These are phyloP conservation scores for Plebejus melissa DNA, from an alignment of 2,888 invertebrate species.

Conservation along the genomic window DNA sequence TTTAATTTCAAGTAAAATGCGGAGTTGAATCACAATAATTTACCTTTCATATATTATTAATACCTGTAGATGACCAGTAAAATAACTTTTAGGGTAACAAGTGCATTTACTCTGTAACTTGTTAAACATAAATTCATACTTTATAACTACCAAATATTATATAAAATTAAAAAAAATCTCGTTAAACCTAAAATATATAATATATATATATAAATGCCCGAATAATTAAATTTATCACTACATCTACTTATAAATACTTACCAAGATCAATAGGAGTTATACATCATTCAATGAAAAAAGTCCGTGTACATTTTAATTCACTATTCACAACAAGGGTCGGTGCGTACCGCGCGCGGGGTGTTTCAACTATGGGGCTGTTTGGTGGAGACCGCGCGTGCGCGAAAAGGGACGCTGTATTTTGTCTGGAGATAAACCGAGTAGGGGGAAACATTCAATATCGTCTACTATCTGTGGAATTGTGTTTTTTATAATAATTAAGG, in stretches of 20 bases:
- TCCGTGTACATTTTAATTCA: not conserved
- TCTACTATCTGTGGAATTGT: not conserved
- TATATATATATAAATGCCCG: too few relatives aligned
- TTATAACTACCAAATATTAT: too few relatives aligned
- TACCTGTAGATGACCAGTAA: too few relatives aligned
- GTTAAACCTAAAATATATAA: not conserved
- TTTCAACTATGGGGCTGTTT: not conserved
- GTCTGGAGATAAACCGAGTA: slow-evolving; percentile 3
- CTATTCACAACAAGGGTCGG: not conserved
- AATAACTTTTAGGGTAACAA: too few relatives aligned
- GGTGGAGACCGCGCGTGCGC: not conserved
- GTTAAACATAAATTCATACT: too few relatives aligned
- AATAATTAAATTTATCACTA: not conserved
- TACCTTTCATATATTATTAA: too few relatives aligned
- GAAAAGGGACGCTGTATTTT: not conserved
- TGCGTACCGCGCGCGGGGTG: not conserved
- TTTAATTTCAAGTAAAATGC: too few relatives aligned
- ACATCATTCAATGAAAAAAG: not conserved
- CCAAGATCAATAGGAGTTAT: not conserved
- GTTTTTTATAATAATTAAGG: not conserved
- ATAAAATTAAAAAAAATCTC: too few relatives aligned
- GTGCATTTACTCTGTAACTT: too few relatives aligned
- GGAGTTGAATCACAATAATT: too few relatives aligned
- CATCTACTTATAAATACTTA: not conserved
- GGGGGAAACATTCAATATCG: slow-evolving; percentile 16